Conservation (phyloP, 2,888 invertebrate genomes). For the Eueremaeus valkanovi region DNA sequence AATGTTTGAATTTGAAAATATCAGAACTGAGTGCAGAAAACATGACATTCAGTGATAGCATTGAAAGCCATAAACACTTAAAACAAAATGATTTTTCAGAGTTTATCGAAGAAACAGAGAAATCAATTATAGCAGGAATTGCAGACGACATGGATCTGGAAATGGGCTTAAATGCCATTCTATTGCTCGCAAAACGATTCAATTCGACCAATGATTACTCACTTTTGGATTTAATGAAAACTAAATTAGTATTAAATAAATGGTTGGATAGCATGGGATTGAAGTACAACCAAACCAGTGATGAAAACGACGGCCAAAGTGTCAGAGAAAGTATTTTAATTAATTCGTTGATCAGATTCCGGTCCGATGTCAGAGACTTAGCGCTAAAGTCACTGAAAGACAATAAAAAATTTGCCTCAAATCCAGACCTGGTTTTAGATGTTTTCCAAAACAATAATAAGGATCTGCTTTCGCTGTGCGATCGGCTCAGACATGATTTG, state of each 20-base stretch:
- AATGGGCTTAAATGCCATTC: slow-evolving; percentile 33
- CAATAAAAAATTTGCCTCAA: neutral
- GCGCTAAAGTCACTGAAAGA: slow-evolving; percentile 14
- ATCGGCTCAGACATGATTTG: slow-evolving; percentile 17
- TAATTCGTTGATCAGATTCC: slow-evolving; percentile 23
- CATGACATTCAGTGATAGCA: neutral
- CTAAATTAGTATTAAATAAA: neutral
- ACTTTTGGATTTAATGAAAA: neutral
- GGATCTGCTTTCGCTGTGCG: slow-evolving; percentile 23
- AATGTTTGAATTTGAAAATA: slow-evolving; percentile 32
- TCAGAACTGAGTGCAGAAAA: slow-evolving; percentile 8
- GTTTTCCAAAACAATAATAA: neutral
- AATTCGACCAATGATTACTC: neutral
- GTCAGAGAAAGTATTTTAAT: neutral
- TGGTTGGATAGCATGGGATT: slow-evolving; percentile 12
- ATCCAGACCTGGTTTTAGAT: neutral
- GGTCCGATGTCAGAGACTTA: slow-evolving; percentile 10
- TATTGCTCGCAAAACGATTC: slow-evolving; percentile 18
- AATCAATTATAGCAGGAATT: slow-evolving; percentile 35
- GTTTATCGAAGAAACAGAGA: slow-evolving; percentile 35
- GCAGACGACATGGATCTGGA: slow-evolving; percentile 41
- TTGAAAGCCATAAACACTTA: neutral
- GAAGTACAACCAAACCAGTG: neutral
- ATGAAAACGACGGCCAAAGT: neutral
- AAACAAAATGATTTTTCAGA: slow-evolving; percentile 1